These are phyloP conservation scores for Choristoneura rosaceana DNA, from an alignment of 2,888 invertebrate species.

Conservation along the genomic window DNA sequence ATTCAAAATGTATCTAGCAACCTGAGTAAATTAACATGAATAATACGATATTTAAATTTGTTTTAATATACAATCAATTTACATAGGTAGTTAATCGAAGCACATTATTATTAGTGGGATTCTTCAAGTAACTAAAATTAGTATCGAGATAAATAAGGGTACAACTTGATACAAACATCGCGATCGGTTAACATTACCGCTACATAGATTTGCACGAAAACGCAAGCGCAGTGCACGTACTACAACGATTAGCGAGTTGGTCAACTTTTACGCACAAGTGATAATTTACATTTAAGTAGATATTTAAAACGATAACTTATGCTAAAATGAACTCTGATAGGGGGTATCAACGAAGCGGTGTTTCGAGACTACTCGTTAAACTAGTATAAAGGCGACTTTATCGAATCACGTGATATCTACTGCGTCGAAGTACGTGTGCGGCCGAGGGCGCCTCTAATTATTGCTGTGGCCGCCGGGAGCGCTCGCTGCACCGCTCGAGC, in stretches of 20 bases:
- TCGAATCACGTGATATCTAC: constrained; percentile 53
- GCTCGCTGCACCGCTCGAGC: no score
- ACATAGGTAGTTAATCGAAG: constrained; percentile 71
- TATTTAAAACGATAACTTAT: constrained; percentile 58
- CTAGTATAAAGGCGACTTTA: constrained; percentile 54
- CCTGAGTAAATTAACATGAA: constrained; percentile 79
- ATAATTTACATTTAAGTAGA: constrained; percentile 64
- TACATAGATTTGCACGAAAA: constrained; percentile 70
- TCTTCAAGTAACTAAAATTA: constrained; percentile 69
- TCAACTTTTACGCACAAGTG: constrained; percentile 70
- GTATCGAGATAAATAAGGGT: constrained; percentile 42
- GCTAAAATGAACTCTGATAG: constrained; percentile 64
- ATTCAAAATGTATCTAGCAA: constrained; percentile 77
- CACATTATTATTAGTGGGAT: constrained; percentile 65
- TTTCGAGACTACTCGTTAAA: constrained; percentile 58
- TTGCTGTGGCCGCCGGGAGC: constrained; percentile 12
- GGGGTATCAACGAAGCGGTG: constrained; percentile 70
- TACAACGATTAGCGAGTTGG: constrained; percentile 70
- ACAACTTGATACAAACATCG: constrained; percentile 68
- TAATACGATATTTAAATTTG: constrained; percentile 70
- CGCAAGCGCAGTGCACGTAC: constrained; percentile 68
- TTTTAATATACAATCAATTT: constrained; percentile 80
- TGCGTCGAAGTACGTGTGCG: constrained; percentile 31
- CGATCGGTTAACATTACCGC: constrained; percentile 60
- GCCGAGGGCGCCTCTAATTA: constrained; percentile 29